Conservation (phyloP, 2,113 vertebrate genomes). For the Alaudala cheleensis region DNA sequence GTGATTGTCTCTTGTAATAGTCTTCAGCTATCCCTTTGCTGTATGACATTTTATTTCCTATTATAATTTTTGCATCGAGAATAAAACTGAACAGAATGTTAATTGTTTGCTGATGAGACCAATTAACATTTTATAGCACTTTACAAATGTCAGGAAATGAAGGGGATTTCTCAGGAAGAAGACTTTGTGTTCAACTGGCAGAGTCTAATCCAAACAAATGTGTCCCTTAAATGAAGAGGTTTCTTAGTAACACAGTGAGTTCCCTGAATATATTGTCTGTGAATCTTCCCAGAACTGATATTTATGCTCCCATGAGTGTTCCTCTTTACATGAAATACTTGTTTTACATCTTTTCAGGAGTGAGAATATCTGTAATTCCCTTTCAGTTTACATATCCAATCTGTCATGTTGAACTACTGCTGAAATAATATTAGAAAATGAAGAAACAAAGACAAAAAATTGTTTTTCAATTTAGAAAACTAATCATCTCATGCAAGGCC, state of each 20-base stretch:
- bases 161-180: slow-evolving; percentile 22
- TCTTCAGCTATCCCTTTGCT: background rate
- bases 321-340: slow-evolving; percentile 1
- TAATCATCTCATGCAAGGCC: background rate
- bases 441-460: background rate
- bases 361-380: background rate
- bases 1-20: accelerated
- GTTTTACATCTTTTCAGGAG: background rate
- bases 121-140: slow-evolving; percentile 45
- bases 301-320: slow-evolving; percentile 5
- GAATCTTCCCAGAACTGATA: background rate
- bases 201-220: slow-evolving; percentile 38
- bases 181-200: background rate
- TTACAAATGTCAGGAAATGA: slow-evolving; percentile 49
- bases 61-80: background rate
- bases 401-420: background rate
- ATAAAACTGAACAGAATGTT: slow-evolving; percentile 28
- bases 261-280: background rate
- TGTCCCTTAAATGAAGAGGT: slow-evolving; percentile 31
- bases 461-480: background rate
- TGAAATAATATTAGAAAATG: background rate
- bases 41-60: slow-evolving; percentile 5
- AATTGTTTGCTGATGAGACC: slow-evolving; percentile 6
- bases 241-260: background rate
- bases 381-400: background rate